Percentiles rank a stretch among this genome's conserved stretches.
Conservation (phyloP, 2,888 invertebrate species). For the Drosophila acutilabella region DNA sequence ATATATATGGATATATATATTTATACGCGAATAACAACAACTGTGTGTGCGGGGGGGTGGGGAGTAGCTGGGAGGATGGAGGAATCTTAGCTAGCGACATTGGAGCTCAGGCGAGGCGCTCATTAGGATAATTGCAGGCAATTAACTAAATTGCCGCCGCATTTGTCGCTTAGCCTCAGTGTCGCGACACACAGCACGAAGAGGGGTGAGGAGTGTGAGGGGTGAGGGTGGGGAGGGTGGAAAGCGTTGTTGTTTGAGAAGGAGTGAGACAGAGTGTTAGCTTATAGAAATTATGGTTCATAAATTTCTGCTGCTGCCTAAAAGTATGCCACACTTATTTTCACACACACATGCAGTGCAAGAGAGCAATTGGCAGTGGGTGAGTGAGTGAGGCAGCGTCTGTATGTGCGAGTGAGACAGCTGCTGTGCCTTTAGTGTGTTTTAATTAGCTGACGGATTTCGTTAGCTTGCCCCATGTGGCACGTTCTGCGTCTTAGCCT, state of each 20-base stretch:
- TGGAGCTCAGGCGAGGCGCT: conserved; percentile 77
- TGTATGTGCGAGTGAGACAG: neutral
- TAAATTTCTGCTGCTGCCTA: conserved; percentile 59
- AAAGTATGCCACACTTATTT: conserved; percentile 47
- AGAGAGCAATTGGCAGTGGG: neutral
- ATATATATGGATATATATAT: conserved; percentile 33
- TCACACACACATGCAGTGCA: conserved; percentile 10
- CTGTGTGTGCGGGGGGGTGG: conserved; percentile 19
- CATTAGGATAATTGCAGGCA: conserved; percentile 84
- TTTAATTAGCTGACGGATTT: conserved; percentile 74
- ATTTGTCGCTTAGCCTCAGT: conserved; percentile 78
- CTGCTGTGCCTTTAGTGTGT: conserved; percentile 65
- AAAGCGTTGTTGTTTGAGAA: neutral
- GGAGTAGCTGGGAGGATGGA: neutral
- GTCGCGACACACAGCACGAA: conserved; percentile 34
- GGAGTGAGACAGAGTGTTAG: conserved; percentile 27
- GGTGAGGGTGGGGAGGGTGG: conserved; percentile 8
- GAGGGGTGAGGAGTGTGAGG: conserved; percentile 5
- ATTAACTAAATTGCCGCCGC: conserved; percentile 84
- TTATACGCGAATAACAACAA: conserved; percentile 56
- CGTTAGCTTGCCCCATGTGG: conserved; percentile 28
- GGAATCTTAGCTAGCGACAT: conserved; percentile 41
- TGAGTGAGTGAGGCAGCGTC: neutral
- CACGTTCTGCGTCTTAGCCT: conserved; percentile 56
- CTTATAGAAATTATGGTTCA: conserved; percentile 78